Evolutionary conservation across 1,140 invertebrate genomes (phyloP), one percentile per base, ranked within the genome.

Genomic region (Ips typographus): DNA sequence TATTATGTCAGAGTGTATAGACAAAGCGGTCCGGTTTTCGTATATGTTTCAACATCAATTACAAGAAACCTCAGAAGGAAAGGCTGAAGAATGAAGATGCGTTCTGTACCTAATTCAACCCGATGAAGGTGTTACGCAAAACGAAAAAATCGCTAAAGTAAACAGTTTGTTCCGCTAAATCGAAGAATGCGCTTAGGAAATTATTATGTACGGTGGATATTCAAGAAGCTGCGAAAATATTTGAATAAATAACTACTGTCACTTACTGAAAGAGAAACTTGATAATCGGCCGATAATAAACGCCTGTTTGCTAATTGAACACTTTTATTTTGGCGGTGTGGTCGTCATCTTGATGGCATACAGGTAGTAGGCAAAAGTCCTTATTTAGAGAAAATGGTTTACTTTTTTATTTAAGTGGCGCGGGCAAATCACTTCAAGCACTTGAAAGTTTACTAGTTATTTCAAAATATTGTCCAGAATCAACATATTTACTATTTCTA

Each of bases 311-410:
- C 22, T 56, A 56, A 56, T 56, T 49, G 44, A 49, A 22, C 44
- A 22, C 22, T 49, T 49, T 49, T 49, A 8, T 6, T 22, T 1
- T 22, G 22, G 6, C 7, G 44, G 22, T 1, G 44, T 22, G 1
- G 44, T 49, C 44, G 22, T 49, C 44, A 49, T 49, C 53, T 22
- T 22, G 53, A 56, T 37, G 7, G 44, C 44, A 49, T 49, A 49
- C 44, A 0, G 22, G 44, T 49, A 56, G 37, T 56, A 0, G 22
- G 38, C 8, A 56, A 56, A 56, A 37, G 7, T 56, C 53, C 7
- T 39, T 56, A 36, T 56, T 56, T 56, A 37, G 53, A 56, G 53
- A 56, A 56, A 56, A 7, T 56, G 53, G 22, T 56, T 56, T 56
- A 37, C 22, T 39, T 56, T 22, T 22, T 22, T 22, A 22, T 22